Base-by-base conservation (phyloP, 2,888 invertebrate species). In the Tipula helvola region DNA sequence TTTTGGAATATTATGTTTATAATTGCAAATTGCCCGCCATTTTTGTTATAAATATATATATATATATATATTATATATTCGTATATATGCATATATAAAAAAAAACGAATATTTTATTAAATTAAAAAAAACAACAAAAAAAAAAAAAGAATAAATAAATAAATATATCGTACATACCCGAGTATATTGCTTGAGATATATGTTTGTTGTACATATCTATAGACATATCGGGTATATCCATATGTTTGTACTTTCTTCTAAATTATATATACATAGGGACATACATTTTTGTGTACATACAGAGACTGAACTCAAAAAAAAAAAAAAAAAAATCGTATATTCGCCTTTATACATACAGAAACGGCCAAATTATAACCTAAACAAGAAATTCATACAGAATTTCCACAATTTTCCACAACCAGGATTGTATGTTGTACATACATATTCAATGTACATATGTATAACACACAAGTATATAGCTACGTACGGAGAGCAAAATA, bases 1-100 rank as follows among this genome's bases (percentile, higher is more conserved):
- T 52, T n/a, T 44, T 1, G 71, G 16, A 52, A 71, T 83, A 36
- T 71, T 18, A 18, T 84, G 3, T 84, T 83, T 83, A 36, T 36
- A 83, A 83, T 83, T 83, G 83, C 83, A 36, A 83, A 83, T 36
- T 83, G 36, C 36, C 83, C 83, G 83, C 83, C 83, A 83, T 83
- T 83, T 36, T 83, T 18, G 83, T 83, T 83, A 83, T 28, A 83
- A 83, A 83, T 28, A 28, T 28, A 7, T 3, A 3, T 39, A 39
- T 39, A 3, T 39, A 39, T 39, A 83, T 83, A 7, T 28, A 2
- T 28, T 41, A n/a, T n/a, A n/a, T n/a, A n/a, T n/a, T n/a, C n/a
- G n/a, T 83, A 36, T 83, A 5, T 84, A 84, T 84, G 16, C 41
- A 84, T 84, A 84, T 84, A 84, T 28, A 28, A 28, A 28, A 28